Percentiles rank a stretch among this genome's conserved stretches.
phyloP scores from a whole-genome alignment of 2,113 vertebrate genomes.

The Chroicocephalus ridibundus region DNA sequence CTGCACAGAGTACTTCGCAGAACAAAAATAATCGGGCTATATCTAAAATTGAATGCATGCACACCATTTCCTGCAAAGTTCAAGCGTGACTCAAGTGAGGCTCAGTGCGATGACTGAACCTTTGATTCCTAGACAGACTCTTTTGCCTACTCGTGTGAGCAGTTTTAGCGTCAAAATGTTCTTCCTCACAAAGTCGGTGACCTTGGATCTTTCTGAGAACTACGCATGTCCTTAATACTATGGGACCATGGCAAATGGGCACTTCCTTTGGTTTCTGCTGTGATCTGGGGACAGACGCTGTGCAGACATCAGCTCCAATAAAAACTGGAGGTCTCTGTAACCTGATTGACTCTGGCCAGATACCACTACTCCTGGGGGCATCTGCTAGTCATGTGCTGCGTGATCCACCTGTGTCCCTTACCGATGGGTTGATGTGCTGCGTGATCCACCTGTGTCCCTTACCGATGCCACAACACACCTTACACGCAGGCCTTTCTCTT shows the following conservation, averaged over 20 bases:
- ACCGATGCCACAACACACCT: background rate
- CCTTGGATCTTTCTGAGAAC: background rate
- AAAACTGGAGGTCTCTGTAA: background rate
- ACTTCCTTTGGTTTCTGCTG: background rate
- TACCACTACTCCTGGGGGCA: too few species aligned
- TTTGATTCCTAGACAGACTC: background rate
- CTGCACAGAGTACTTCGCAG: background rate
- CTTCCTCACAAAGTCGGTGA: background rate
- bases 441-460: background rate
- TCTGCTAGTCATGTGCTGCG: background rate
- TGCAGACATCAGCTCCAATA: background rate
- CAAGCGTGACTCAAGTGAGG: background rate
- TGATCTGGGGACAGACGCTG: background rate
- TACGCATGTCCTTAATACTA: background rate
- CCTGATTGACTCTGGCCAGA: background rate
- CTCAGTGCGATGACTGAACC: background rate
- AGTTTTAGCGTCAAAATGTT: background rate
- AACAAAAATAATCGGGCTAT: background rate
- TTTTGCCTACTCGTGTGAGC: background rate
- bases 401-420: too few species aligned
- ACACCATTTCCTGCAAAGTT: background rate
- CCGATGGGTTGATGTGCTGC: background rate
- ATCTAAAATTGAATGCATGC: background rate
- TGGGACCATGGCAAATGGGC: rapidly evolving
- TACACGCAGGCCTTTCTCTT: background rate